These are phyloP conservation scores for Apamea crenata DNA, from an alignment of 2,888 invertebrate species.

Conservation along the genomic window DNA sequence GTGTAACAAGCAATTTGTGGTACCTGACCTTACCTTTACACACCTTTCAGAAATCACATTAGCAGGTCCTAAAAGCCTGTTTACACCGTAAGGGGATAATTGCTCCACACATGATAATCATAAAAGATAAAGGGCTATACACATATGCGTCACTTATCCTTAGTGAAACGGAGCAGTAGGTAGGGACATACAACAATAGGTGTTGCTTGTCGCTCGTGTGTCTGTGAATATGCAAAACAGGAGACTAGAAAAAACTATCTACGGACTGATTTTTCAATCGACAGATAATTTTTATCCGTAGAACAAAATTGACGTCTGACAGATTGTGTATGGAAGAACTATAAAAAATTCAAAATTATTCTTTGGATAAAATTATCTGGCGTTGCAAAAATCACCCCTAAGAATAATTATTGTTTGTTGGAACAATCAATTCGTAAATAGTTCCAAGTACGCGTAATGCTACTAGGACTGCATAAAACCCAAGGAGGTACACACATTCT, in stretches of 20 bases:
- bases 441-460: too few relatives aligned
- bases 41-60: constrained; percentile 46
- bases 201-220: constrained; percentile 20
- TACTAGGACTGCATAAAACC: constrained; percentile 30
- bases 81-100: constrained; percentile 48
- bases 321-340: too few relatives aligned
- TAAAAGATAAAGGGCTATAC: constrained; percentile 61
- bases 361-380: too few relatives aligned
- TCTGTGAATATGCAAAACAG: constrained; percentile 10
- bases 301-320: too few relatives aligned
- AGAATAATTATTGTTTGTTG: too few relatives aligned
- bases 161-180: constrained; percentile 51
- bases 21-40: background rate
- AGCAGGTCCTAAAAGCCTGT: constrained; percentile 39
- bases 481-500: constrained; percentile 51
- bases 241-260: background rate
- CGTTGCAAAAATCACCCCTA: too few relatives aligned
- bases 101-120: constrained; percentile 61
- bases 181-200: constrained; percentile 48
- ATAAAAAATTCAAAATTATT: too few relatives aligned
- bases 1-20: background rate
- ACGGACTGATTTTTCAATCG: too few relatives aligned
- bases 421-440: too few relatives aligned
- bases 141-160: constrained; percentile 49
- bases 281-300: too few relatives aligned